Conservation (phyloP, 2,797 vertebrate genomes). For the Syndactyla subalaris region DNA sequence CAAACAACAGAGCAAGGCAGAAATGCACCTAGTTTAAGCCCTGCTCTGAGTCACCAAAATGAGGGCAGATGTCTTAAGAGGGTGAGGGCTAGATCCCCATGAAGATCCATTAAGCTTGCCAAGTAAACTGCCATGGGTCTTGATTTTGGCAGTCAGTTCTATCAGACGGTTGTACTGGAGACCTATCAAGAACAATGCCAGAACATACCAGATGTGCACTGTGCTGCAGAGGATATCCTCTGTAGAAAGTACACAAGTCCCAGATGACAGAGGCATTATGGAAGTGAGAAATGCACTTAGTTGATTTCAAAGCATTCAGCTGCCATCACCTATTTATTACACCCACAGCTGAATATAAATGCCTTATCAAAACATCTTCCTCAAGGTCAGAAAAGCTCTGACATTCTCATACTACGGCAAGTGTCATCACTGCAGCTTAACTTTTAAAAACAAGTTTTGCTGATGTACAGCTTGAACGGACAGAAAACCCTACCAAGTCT, state of each 20-base stretch:
- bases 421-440: neutral
- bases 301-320: neutral
- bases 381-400: conserved; percentile 7
- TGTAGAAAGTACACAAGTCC: neutral
- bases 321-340: neutral
- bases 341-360: neutral
- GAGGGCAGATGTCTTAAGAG: conserved; percentile 29
- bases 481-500: neutral
- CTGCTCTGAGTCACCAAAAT: neutral
- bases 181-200: conserved; percentile 60
- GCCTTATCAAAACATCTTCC: neutral
- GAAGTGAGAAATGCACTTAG: neutral
- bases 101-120: conserved; percentile 65
- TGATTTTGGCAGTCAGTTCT: conserved; percentile 73
- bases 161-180: conserved; percentile 56
- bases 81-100: neutral
- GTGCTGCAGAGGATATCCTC: neutral
- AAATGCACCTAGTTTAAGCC: neutral
- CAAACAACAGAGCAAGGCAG: neutral
- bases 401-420: neutral
- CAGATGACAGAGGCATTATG: neutral
- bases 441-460: neutral
- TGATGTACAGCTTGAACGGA: neutral
- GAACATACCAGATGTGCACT: conserved; percentile 52
- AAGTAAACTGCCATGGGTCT: conserved; percentile 70